These are phyloP conservation scores for Atrichornis clamosus DNA, from an alignment of 2,113 vertebrate species.

Conservation along the genomic window DNA sequence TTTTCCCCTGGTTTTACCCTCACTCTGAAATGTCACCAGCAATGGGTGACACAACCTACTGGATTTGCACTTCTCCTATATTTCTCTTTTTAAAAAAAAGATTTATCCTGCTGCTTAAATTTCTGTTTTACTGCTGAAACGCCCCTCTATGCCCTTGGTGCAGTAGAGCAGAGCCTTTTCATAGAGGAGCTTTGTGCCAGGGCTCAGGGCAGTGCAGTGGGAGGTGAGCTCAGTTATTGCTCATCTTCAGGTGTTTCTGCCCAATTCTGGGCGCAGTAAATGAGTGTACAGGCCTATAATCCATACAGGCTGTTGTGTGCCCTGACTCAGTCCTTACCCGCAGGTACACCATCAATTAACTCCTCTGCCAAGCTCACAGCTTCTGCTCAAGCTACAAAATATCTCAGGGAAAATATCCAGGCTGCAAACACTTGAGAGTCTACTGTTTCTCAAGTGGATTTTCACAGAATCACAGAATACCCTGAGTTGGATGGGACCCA, in stretches of 20 bases:
- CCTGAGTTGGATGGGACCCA: neutral
- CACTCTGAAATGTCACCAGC: neutral
- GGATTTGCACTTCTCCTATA: neutral
- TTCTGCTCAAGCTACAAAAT: neutral
- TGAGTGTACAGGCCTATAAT: too few relatives aligned
- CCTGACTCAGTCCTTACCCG: neutral
- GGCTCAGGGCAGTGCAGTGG: neutral
- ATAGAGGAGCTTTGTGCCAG: neutral
- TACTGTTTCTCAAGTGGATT: neutral
- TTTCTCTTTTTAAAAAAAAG: neutral
- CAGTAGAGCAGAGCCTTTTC: neutral
- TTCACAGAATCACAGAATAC: neutral
- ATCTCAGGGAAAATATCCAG: neutral
- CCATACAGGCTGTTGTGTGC: fast-evolving
- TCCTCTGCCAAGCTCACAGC: neutral
- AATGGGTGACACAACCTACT: neutral
- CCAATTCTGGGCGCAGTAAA: neutral
- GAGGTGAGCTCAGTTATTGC: neutral
- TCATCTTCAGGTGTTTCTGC: neutral
- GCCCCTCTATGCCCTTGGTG: neutral
- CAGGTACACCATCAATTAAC: neutral
- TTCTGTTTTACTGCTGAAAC: neutral
- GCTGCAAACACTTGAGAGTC: neutral
- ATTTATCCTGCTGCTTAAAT: neutral
- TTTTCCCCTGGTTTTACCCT: neutral